Base-by-base conservation (phyloP, 1,140 invertebrate species). In the Luehdorfia chinensis region DNA sequence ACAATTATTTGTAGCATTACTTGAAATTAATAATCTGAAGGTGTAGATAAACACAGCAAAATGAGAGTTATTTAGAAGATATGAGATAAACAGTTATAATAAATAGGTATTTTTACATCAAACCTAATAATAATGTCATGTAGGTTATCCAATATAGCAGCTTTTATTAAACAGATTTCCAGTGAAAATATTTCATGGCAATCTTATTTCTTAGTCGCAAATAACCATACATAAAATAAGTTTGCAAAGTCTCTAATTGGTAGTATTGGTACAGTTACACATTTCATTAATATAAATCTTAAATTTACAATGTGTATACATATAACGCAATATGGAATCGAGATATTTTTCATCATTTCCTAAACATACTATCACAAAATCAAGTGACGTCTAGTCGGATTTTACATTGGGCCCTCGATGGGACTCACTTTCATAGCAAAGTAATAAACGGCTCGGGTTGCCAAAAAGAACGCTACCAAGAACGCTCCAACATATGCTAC, bases 361-460 rank as follows among this genome's bases (percentile, higher is more conserved):
- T 75, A 80, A 71, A 72, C 69, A 67, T 78, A 77, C 55, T 80
- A 81, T 80, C 80, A 84, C 76, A 80, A 71, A 53, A 58, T 37
- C 45, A 45, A 59, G 28, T 43, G 44, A 30, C 25, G 14, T 27
- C 12, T 49, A 12, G 9, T 23, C 14, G 25, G 33, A 23, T 41
- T 25, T 64, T 86, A 94, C 90, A 94, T 92, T 14, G 94, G 93
- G 50, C 94, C 94, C 73, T 95, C 94, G 69, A 96, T 95, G 45
- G 90, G 87, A 88, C 94, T 96, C 27, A 96, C 93, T 88, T 96
- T 97, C 91, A 97, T 95, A 36, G 92, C 92, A 87, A 92, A 96
- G 84, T 96, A 96, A 84, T 96, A 97, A 57, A 95, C 87, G 66
- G 94, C 93, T 60, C 95, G 92, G 47, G 91, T 90, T 45, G 95